Base-by-base conservation (phyloP, 2,888 invertebrate genomes). In the Pammene aurita region DNA sequence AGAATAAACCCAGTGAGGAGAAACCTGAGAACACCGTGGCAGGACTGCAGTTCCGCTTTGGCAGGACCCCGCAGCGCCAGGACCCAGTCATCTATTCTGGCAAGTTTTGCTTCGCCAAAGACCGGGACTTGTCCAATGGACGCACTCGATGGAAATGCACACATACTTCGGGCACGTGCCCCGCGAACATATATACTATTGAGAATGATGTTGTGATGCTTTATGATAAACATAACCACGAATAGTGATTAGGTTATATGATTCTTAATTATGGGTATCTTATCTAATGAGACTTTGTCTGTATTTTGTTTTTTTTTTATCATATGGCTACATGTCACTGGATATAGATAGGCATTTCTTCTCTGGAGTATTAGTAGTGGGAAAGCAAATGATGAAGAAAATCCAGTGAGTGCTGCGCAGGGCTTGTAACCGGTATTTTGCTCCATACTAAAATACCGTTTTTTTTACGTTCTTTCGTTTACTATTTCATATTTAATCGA, bases 131-230 rank as follows among this genome's bases (percentile, higher is more conserved):
- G 55, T 75, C 84, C 4, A 84, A 81, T 67, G 86, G 87, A 0
- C 80, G 80, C 63, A 83, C 82, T 11, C 77, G 83, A 5, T 88
- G 86, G 85, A 82, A 82, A 48, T 88, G 87, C 72, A 76, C 82
- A 2, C 79, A 85, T 70, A 71, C 71, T 26, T 74, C 80, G 18
- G 80, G 79, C 10, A 80, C 75, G 6, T 88, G 87, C 66, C 79
- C 78, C 1, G 86, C 88, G 5, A 84, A 83, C 73, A 84, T 87
- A 18, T 85, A 84, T 75, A 86, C 86, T 4, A 80, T 86, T 13
- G 82, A 84, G 48, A 78, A 78, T 0, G 81, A 84, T 66, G 85
- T 88, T 2, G 85, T 87, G 0, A 75, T 85, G 5, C 79, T 87
- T 57, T 80, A 85, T 60, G 85, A 86, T 71, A 83, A 80, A 64